Evolutionary conservation across 2,113 vertebrate genomes (phyloP).

Genomic region (Falco punctatus): DNA sequence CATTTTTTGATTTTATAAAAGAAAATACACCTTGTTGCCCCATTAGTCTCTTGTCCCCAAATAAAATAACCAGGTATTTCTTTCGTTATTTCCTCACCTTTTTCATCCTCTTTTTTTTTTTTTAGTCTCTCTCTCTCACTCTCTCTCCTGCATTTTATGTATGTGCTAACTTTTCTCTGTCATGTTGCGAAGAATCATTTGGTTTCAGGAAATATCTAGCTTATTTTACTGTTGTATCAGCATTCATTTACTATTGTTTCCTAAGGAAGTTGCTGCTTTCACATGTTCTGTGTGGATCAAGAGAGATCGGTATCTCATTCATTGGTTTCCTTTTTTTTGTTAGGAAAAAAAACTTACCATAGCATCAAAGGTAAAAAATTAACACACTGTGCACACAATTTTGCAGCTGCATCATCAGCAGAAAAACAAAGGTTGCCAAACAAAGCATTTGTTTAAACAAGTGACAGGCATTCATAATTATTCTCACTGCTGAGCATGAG

Average conservation of each 20-base stretch:
- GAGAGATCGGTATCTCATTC: conserved; percentile 42
- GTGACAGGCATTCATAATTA: conserved; percentile 24
- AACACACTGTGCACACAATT: conserved; percentile 62
- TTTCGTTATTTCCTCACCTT: not conserved
- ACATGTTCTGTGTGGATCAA: not conserved
- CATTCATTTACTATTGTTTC: conserved; percentile 34
- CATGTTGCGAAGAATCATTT: not conserved
- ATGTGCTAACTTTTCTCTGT: not conserved
- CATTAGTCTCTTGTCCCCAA: not conserved
- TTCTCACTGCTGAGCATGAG: not conserved
- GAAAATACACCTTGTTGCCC: not conserved
- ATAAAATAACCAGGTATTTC: not conserved
- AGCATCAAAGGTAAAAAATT: conserved; percentile 66
- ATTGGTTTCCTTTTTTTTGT: not conserved
- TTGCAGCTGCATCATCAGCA: conserved; percentile 43
- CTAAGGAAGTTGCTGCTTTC: conserved; percentile 43
- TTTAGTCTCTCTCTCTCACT: too few species aligned
- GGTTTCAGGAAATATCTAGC: conserved; percentile 27
- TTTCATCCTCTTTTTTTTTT: not conserved
- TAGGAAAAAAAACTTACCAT: not conserved
- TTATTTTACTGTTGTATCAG: conserved; percentile 22
- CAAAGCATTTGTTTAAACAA: conserved; percentile 52
- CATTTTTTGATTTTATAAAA: not conserved
- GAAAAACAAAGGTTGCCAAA: conserved; percentile 60
- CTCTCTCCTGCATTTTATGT: not conserved